Evolutionary conservation across 2,797 vertebrate species (phyloP).

Genomic region (Girardinus metallicus): DNA sequence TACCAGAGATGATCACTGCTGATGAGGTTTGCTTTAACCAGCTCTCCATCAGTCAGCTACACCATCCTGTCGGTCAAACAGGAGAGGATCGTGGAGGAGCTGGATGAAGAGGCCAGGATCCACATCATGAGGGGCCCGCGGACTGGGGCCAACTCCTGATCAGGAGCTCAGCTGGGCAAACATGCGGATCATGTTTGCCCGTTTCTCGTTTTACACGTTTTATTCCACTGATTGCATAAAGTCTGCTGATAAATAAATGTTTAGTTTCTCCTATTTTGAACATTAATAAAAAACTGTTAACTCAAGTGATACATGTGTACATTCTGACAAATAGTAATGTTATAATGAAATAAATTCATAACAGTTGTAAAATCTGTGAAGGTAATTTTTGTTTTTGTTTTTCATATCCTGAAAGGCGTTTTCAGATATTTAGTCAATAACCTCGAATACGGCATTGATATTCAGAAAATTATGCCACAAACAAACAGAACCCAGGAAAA

Average conservation of each 20-base stretch:
- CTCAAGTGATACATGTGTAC: background rate
- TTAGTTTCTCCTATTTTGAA: no score
- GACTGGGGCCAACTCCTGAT: slow-evolving; percentile 65
- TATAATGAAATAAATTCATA: background rate
- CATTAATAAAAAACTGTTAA: no score
- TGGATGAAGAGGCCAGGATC: slow-evolving; percentile 71
- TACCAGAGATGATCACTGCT: background rate
- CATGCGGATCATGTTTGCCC: background rate
- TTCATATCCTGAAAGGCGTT: no score
- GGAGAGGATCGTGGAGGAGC: slow-evolving; percentile 71
- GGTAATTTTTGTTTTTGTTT: no score
- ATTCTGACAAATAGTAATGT: no score
- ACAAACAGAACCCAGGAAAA: no score
- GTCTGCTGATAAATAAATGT: no score
- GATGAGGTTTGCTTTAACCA: slow-evolving; percentile 46
- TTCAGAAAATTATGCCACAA: no score
- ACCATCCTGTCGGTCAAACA: slow-evolving; percentile 75
- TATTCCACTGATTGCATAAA: background rate
- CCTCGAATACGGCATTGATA: no score
- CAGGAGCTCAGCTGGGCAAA: background rate
- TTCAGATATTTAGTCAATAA: no score
- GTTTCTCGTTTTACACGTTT: no score
- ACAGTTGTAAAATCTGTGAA: background rate
- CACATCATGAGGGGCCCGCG: slow-evolving; percentile 59
- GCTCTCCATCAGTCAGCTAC: slow-evolving; percentile 60